phyloP scores from a whole-genome alignment of 2,888 invertebrate species.

The Hypercompe scribonia region DNA sequence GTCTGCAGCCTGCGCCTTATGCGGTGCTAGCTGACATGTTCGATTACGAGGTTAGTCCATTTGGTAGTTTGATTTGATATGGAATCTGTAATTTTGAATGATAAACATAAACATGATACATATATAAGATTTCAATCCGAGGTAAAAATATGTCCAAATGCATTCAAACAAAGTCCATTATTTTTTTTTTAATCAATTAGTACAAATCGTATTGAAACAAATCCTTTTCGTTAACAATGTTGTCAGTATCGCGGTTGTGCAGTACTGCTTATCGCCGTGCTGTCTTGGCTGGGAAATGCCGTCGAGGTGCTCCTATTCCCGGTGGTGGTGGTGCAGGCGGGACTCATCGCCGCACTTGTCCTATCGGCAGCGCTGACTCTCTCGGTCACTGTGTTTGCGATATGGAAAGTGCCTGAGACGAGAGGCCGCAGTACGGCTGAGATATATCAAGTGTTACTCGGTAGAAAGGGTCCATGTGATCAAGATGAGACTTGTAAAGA shows the following conservation, averaged over 20 bases:
- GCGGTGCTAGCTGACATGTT: slow-evolving; percentile 75
- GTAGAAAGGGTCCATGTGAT: background rate
- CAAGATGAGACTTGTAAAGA: background rate
- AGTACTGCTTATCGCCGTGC: slow-evolving; percentile 59
- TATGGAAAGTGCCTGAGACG: slow-evolving; percentile 68
- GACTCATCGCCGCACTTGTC: slow-evolving; percentile 46
- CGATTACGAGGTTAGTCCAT: slow-evolving; percentile 62
- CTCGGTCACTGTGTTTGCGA: slow-evolving; percentile 49
- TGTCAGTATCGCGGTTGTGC: slow-evolving; percentile 72
- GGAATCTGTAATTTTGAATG: background rate
- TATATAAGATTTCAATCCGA: background rate
- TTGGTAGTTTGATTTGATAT: slow-evolving; percentile 24
- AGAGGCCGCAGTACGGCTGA: slow-evolving; percentile 52
- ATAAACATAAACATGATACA: no score
- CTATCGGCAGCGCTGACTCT: slow-evolving; percentile 60
- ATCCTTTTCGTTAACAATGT: background rate
- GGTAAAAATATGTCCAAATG: no score
- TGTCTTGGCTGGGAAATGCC: slow-evolving; percentile 64
- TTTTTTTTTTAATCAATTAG: no score
- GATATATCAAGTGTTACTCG: slow-evolving; percentile 57
- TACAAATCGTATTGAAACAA: background rate
- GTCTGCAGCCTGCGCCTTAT: slow-evolving; percentile 74
- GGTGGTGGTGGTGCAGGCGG: slow-evolving; percentile 41
- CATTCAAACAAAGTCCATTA: no score
- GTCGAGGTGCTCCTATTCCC: slow-evolving; percentile 66